Conservation (phyloP, 2,888 invertebrate genomes). For the Flexamia atlantica region DNA sequence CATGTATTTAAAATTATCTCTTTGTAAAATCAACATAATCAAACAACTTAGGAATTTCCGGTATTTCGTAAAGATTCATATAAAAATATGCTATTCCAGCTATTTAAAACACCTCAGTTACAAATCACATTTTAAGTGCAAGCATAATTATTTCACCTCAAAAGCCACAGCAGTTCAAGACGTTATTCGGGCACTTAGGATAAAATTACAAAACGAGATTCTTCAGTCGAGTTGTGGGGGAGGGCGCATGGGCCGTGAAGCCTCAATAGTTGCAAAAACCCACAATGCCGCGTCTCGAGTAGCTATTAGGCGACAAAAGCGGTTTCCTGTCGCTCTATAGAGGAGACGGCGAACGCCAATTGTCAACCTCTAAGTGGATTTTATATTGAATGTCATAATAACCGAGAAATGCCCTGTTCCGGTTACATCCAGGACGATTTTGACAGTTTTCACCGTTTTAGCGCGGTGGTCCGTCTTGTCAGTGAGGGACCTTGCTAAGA, state of each 20-base stretch:
- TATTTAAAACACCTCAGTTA: no score
- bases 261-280: constrained; percentile 47
- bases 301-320: constrained; percentile 59
- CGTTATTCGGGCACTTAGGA: constrained; percentile 6
- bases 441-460: constrained; percentile 37
- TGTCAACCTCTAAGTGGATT: constrained; percentile 56
- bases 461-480: constrained; percentile 12
- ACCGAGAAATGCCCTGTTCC: constrained; percentile 55
- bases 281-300: constrained; percentile 20
- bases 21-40: no score
- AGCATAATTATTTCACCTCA: background rate
- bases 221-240: constrained; percentile 24
- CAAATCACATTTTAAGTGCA: no score
- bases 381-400: constrained; percentile 56
- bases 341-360: constrained; percentile 9
- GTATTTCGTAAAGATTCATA: no score
- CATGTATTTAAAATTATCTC: no score
- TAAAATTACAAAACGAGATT: constrained; percentile 44
- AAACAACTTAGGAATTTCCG: no score
- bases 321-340: constrained; percentile 49
- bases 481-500: background rate
- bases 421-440: constrained; percentile 43
- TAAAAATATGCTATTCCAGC: no score
- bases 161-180: constrained; percentile 11
- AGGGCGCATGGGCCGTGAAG: constrained; percentile 45